Evolutionary conservation across 2,113 vertebrate species (phyloP).

Genomic region (Gobiocypris rarus): DNA sequence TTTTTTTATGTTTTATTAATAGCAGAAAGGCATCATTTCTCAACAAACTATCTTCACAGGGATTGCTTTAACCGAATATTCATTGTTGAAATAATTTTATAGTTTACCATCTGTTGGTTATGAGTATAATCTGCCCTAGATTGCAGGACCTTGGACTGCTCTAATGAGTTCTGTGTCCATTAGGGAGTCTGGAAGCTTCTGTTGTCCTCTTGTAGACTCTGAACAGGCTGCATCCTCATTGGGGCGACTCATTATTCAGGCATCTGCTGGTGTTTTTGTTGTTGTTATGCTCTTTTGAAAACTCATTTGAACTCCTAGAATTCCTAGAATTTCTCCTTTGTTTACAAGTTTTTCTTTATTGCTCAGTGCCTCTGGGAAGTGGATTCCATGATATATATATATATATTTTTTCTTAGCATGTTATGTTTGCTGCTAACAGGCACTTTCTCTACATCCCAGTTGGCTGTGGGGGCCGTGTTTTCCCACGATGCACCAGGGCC

Average conservation of each 20-base stretch:
- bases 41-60: not conserved
- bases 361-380: not conserved
- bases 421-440: not conserved
- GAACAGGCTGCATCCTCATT: conserved; percentile 6
- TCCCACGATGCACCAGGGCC: not conserved
- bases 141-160: conserved; percentile 6
- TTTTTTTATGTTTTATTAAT: too few species aligned
- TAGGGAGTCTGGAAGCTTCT: conserved; percentile 26
- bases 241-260: conserved; percentile 15
- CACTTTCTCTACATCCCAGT: not conserved
- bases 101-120: conserved; percentile 27
- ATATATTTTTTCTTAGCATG: not conserved
- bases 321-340: not conserved
- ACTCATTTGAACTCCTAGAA: not conserved
- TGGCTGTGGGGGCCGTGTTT: not conserved
- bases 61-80: not conserved
- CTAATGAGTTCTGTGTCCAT: conserved; percentile 22
- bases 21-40: not conserved
- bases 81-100: not conserved
- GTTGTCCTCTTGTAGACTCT: conserved; percentile 23
- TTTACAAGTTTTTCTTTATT: not conserved
- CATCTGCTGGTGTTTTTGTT: conserved; percentile 12
- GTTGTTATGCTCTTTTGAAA: conserved; percentile 26
- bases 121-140: conserved; percentile 14
- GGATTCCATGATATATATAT: not conserved